Conservation (phyloP, 1,140 invertebrate species). For the Macrocentrus cingulum region DNA sequence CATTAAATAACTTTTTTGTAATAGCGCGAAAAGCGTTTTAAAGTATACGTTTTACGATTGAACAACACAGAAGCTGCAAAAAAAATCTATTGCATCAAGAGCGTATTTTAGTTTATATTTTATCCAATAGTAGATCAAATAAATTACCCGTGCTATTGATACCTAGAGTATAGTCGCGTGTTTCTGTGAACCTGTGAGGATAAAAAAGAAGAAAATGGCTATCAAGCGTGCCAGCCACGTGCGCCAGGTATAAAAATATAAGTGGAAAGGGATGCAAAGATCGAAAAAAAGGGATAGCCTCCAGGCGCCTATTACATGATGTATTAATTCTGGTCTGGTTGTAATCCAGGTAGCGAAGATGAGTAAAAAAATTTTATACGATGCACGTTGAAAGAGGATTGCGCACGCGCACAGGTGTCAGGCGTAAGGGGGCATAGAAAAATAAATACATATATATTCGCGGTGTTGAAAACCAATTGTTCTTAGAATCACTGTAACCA, state of each 20-base stretch:
- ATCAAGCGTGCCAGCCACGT: slow-evolving; percentile 8
- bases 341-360: slow-evolving; percentile 38
- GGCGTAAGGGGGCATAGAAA: slow-evolving; percentile 33
- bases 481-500: too few species aligned
- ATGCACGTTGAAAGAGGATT: slow-evolving; percentile 33
- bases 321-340: slow-evolving; percentile 48
- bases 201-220: slow-evolving; percentile 10
- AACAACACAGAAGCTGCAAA: too few species aligned
- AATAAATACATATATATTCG: background rate
- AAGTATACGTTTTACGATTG: too few species aligned
- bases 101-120: too few species aligned
- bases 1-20: too few species aligned
- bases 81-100: too few species aligned
- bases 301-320: slow-evolving; percentile 40
- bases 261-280: slow-evolving; percentile 10
- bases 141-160: background rate
- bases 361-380: slow-evolving; percentile 10
- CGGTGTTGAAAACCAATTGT: too few species aligned
- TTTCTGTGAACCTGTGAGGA: too few species aligned
- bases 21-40: too few species aligned
- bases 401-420: slow-evolving; percentile 51
- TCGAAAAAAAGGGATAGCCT: slow-evolving; percentile 17
- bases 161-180: too few species aligned
- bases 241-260: background rate
- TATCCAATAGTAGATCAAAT: background rate